Percentiles rank a stretch among this genome's conserved stretches.
phyloP scores from a whole-genome alignment of 2,113 vertebrate species.

The Rhinolophus sinicus region DNA sequence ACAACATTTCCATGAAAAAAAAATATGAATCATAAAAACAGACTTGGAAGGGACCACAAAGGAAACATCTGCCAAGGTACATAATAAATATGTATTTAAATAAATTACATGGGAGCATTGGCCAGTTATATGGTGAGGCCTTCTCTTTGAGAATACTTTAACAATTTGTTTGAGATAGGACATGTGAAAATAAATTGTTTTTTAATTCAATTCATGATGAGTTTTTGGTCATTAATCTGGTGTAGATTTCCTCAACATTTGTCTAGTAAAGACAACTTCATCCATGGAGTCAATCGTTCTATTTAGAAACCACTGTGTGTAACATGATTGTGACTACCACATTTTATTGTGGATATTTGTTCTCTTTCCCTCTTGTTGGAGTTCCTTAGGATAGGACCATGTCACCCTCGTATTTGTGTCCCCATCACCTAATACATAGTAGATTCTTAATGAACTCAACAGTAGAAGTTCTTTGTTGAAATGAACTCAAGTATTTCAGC shows the following conservation, averaged over 20 bases:
- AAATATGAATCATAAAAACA: background rate
- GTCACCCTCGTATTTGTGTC: background rate
- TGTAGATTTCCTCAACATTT: background rate
- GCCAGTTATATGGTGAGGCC: background rate
- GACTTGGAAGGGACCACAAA: background rate
- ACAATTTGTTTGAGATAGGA: background rate
- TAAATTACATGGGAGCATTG: background rate
- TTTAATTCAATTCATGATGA: background rate
- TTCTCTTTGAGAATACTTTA: background rate
- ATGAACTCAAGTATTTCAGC: slow-evolving; percentile 8
- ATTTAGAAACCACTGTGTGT: background rate
- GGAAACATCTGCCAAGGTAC: background rate
- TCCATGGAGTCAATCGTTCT: background rate
- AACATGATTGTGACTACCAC: background rate
- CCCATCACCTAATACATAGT: background rate
- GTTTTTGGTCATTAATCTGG: background rate
- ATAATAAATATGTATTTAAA: background rate
- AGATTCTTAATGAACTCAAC: background rate
- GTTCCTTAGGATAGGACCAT: background rate
- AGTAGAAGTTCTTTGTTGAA: background rate
- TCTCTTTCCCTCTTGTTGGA: background rate
- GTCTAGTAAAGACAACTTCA: background rate
- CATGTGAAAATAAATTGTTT: background rate
- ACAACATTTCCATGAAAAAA: background rate
- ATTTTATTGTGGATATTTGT: background rate